phyloP scores from a whole-genome alignment of 2,888 invertebrate species.

The Baccha elongata region DNA sequence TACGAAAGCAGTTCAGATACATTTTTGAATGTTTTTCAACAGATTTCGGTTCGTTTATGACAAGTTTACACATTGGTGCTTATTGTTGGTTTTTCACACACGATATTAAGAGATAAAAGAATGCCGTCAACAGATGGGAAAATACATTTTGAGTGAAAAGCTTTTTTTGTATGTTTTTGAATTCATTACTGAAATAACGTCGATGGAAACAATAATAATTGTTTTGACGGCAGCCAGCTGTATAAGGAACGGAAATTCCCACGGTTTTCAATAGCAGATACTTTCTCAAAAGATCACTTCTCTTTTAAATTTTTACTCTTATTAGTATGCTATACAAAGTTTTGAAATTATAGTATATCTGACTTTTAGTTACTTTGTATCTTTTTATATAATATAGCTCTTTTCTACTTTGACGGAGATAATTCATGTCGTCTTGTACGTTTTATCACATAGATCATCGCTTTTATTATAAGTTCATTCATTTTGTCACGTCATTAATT shows the following conservation, averaged over 20 bases:
- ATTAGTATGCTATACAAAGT: constrained; percentile 20
- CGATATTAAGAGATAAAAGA: constrained; percentile 18
- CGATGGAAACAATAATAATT: too few species aligned
- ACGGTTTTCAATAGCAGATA: neutral
- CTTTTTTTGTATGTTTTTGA: neutral
- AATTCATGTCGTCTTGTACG: neutral
- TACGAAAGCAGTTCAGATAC: neutral
- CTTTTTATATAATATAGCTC: neutral
- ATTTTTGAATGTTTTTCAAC: neutral
- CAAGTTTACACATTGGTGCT: neutral
- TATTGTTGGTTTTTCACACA: constrained; percentile 18
- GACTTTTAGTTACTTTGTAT: neutral
- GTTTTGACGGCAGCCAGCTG: neutral
- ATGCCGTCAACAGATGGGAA: constrained; percentile 17
- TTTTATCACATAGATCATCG: constrained; percentile 48
- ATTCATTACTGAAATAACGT: neutral
- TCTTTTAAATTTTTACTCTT: constrained; percentile 8
- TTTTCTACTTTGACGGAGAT: neutral
- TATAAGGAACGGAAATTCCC: constrained; percentile 26
- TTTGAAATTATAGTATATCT: constrained; percentile 11
- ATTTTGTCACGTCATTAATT: constrained; percentile 51
- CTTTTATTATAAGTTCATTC: constrained; percentile 30
- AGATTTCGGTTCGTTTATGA: neutral
- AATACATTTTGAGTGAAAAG: neutral
- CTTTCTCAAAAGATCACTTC: neutral